Evolutionary conservation across 2,888 invertebrate species (phyloP).

Genomic region (Rotaria macrura): DNA sequence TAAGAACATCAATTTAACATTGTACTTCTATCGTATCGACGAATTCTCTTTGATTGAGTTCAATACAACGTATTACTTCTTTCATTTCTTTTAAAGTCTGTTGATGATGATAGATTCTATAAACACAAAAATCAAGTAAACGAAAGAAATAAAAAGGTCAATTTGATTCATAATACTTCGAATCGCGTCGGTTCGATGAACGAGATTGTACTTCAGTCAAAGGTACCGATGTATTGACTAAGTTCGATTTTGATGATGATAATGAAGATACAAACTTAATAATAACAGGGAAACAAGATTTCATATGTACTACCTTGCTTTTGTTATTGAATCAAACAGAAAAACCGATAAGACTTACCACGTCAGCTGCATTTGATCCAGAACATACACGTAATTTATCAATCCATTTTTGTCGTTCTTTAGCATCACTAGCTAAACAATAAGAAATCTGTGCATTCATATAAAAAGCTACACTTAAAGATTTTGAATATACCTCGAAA

Average conservation of each 20-base stretch:
- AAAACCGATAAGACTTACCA: not conserved
- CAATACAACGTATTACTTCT: not conserved
- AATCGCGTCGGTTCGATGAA: not conserved
- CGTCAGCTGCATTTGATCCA: not conserved
- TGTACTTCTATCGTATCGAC: not conserved
- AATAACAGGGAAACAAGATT: too few species aligned
- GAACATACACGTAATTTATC: not conserved
- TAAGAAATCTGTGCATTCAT: not conserved
- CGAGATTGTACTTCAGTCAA: not conserved
- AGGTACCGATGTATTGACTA: not conserved
- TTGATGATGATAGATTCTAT: not conserved
- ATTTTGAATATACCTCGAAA: not conserved
- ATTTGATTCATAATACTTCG: not conserved
- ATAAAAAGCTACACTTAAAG: not conserved
- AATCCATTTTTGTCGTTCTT: conserved; percentile 19
- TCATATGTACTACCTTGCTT: too few species aligned
- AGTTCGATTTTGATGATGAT: not conserved
- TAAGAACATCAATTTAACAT: not conserved
- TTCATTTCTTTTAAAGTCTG: conserved; percentile 8
- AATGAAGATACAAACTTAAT: not conserved
- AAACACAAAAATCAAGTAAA: not conserved
- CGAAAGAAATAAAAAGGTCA: not conserved
- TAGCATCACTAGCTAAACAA: not conserved
- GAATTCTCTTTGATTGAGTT: not conserved
- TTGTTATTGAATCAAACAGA: too few species aligned